phyloP scores from a whole-genome alignment of 1,140 invertebrate species.

The Euglossa dilemma region DNA sequence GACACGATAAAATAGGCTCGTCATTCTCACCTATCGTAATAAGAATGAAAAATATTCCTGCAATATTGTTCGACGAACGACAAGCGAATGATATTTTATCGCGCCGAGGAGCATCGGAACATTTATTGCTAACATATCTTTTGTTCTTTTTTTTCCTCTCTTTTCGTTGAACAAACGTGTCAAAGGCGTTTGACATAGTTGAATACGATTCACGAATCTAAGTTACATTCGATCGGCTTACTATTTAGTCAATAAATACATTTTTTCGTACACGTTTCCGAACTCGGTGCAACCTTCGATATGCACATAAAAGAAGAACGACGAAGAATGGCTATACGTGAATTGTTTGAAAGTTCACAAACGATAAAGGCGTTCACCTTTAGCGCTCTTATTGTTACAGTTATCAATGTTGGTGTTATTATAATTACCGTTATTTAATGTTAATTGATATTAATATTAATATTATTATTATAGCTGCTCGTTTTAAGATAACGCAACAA shows the following conservation, averaged over 20 bases:
- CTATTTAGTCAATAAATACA: slow-evolving; percentile 42
- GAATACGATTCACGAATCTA: slow-evolving; percentile 15
- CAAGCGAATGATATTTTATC: slow-evolving; percentile 34
- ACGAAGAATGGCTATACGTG: slow-evolving; percentile 24
- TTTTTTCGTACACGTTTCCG: slow-evolving; percentile 9
- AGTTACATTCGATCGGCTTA: slow-evolving; percentile 18
- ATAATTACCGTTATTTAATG: slow-evolving; percentile 45
- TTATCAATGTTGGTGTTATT: slow-evolving; percentile 41
- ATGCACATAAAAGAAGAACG: slow-evolving; percentile 43
- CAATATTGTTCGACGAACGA: slow-evolving; percentile 15
- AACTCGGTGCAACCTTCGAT: slow-evolving; percentile 14
- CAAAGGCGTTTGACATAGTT: slow-evolving; percentile 25
- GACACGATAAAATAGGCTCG: slow-evolving; percentile 44
- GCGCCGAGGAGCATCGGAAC: slow-evolving; percentile 13
- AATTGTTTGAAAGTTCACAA: slow-evolving; percentile 5
- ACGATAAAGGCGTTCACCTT: background rate
- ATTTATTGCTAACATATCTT: slow-evolving; percentile 47
- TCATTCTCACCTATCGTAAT: slow-evolving; percentile 21
- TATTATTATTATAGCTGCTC: slow-evolving; percentile 43
- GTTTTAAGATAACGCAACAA: slow-evolving; percentile 20
- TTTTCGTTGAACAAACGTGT: slow-evolving; percentile 36
- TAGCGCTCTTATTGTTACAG: slow-evolving; percentile 19
- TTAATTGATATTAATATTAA: slow-evolving; percentile 49
- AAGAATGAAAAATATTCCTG: slow-evolving; percentile 57
- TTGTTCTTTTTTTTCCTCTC: background rate